Base-by-base conservation (phyloP, 2,797 vertebrate genomes). In the Ibycter americanus region DNA sequence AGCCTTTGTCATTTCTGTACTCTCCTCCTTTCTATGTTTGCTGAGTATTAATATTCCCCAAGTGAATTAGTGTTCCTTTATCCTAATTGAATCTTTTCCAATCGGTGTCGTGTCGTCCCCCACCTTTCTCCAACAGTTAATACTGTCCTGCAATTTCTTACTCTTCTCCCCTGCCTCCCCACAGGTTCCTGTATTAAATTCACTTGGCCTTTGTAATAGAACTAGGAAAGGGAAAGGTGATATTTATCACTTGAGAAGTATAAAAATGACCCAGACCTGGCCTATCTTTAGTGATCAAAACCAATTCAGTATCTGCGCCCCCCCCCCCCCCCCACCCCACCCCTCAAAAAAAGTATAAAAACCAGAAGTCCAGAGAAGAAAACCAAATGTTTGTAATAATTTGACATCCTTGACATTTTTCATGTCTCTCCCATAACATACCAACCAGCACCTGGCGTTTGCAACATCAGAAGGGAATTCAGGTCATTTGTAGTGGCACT, bases 41-140 rank as follows among this genome's bases (percentile, higher is more conserved):
- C 21, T 4, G 21, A 81, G 6, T 65, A 88, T 86, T 94, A 94
- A 81, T 83, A 85, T 58, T 81, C 32, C 26, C 31, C 2, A 27
- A 56, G 51, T 32, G 58, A 47, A 36, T 44, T 42, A 83, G 9
- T 2, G 8, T 84, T 74, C 19, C 17, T 94, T 92, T 89, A 92
- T 88, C 34, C 42, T 92, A 92, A 93, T 11, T 73, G 22, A 89
- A 93, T 90, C 26, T 87, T 90, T n/a, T n/a, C n/a, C n/a, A n/a
- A n/a, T n/a, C n/a, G n/a, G n/a, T n/a, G n/a, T n/a, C n/a, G n/a
- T n/a, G n/a, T n/a, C n/a, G n/a, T n/a, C n/a, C n/a, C n/a, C n/a
- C n/a, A n/a, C n/a, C 22, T 73, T 92, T 70, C 27, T 80, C 11
- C 5, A 34, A 13, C 12, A 70, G 8, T 59, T 87, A 58, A 73